phyloP scores from a whole-genome alignment of 2,888 invertebrate genomes.

The Drosophila neoperkinsi region DNA sequence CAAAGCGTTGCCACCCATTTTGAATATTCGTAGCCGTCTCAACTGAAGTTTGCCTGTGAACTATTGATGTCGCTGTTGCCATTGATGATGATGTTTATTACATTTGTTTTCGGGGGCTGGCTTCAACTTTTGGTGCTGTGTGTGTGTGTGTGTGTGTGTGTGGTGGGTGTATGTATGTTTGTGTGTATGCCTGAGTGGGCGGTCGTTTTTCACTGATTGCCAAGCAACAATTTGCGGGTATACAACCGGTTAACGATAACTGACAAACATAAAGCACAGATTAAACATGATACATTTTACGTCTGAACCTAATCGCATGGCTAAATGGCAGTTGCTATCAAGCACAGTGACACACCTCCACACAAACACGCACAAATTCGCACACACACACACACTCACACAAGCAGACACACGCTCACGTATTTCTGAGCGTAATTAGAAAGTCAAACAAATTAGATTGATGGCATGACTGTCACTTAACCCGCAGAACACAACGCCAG shows the following conservation, averaged over 20 bases:
- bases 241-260: constrained; percentile 62
- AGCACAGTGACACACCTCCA: constrained; percentile 25
- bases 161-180: background rate
- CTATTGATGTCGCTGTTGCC: constrained; percentile 60
- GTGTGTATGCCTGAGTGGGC: constrained; percentile 9
- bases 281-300: constrained; percentile 60
- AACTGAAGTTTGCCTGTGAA: constrained; percentile 30
- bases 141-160: too few species aligned
- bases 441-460: constrained; percentile 65
- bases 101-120: constrained; percentile 45
- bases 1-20: constrained; percentile 53
- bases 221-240: constrained; percentile 54
- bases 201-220: constrained; percentile 52
- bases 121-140: constrained; percentile 24
- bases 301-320: constrained; percentile 52
- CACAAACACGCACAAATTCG: constrained; percentile 3
- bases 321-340: constrained; percentile 51
- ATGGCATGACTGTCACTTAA: constrained; percentile 50
- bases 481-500: constrained; percentile 14
- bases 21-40: constrained; percentile 44
- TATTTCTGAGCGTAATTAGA: constrained; percentile 57
- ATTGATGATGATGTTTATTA: constrained; percentile 66
- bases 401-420: background rate
- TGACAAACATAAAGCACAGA: constrained; percentile 66
- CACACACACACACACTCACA: constrained; percentile 1